Percentiles rank a stretch among this genome's conserved stretches.
phyloP scores from a whole-genome alignment of 2,888 invertebrate genomes.

The Luperina testacea region DNA sequence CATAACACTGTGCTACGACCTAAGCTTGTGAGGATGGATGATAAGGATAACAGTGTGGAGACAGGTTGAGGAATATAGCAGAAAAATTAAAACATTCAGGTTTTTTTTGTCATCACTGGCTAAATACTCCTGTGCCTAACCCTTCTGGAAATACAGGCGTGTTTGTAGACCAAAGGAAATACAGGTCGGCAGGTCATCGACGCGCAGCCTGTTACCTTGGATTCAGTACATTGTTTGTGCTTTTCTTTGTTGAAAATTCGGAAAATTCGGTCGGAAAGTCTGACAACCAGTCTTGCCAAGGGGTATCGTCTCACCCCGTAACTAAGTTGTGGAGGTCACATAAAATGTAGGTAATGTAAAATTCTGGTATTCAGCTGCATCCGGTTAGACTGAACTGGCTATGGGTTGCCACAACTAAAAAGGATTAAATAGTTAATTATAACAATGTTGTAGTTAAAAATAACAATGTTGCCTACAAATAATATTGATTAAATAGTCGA shows the following conservation, averaged over 20 bases:
- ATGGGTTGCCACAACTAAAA: too few species aligned
- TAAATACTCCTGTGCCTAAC: not conserved
- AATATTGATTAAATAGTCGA: not conserved
- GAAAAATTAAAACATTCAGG: not conserved
- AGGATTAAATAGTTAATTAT: not conserved
- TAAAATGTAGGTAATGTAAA: not conserved
- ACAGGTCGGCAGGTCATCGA: not conserved
- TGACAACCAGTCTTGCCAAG: too few species aligned
- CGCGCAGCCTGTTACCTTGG: not conserved
- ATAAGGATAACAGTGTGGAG: not conserved
- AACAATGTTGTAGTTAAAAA: not conserved
- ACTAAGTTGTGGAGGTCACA: not conserved
- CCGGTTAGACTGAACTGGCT: not conserved
- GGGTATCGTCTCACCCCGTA: too few species aligned
- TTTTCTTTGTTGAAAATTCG: too few species aligned
- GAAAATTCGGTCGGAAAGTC: not conserved
- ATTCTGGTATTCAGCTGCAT: not conserved
- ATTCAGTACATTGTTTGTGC: not conserved
- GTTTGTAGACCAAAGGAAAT: not conserved
- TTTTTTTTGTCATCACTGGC: not conserved
- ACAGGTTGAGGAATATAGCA: not conserved
- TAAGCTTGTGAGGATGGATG: slow-evolving; percentile 1
- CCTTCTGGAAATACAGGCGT: too few species aligned
- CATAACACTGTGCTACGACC: slow-evolving; percentile 14
- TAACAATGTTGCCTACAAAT: not conserved